Evolutionary conservation across 2,888 invertebrate species (phyloP), one percentile per base, ranked within the genome.

Genomic region (Sabellastarte sp.): DNA sequence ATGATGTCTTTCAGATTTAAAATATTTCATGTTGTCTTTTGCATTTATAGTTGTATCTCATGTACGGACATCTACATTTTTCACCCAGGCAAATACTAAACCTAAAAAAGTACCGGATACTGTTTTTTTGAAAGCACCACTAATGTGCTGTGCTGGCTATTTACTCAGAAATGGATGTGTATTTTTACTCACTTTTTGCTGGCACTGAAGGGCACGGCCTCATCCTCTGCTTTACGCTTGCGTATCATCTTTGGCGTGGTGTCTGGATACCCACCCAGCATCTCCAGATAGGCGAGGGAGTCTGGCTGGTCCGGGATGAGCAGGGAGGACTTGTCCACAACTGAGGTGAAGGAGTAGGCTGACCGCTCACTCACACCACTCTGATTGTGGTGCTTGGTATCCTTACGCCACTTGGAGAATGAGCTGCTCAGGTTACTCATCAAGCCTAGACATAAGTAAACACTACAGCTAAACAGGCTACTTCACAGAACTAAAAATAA

Each of bases 351-450:
- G 3, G 63, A 65, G 50, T 57, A 60, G 57, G 63, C 50, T 32
- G 67, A 72, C 10, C 60, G 32, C 50, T 68, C 64, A 28, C 66
- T 64, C 28, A 62, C 31, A 59, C 57, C 64, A 58, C 65, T 70
- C 52, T 55, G 57, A 59, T 71, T 65, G 53, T 63, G 60, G 10
- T 57, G 56, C 30, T 57, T 60, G 52, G 55, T 50, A 50, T 66
- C 64, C 20, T 58, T 52, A 4, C 80, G 73, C 74, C 80, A 77
- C 57, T 79, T 78, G 1, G 79, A 73, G 51, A 82, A 73, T 59
- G 80, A 78, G 57, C 76, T 74, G 29, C 78, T 80, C 56, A 82
- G 75, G 50, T 77, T 77, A 66, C 73, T 80, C 1, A 81, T 75
- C 63, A 81, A 68, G 59, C 80, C 81, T 82, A 41, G 41, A 15